Evolutionary conservation across 2,888 invertebrate genomes (phyloP), one percentile per base, ranked within the genome.

Genomic region (Psylliodes chrysocephalus): DNA sequence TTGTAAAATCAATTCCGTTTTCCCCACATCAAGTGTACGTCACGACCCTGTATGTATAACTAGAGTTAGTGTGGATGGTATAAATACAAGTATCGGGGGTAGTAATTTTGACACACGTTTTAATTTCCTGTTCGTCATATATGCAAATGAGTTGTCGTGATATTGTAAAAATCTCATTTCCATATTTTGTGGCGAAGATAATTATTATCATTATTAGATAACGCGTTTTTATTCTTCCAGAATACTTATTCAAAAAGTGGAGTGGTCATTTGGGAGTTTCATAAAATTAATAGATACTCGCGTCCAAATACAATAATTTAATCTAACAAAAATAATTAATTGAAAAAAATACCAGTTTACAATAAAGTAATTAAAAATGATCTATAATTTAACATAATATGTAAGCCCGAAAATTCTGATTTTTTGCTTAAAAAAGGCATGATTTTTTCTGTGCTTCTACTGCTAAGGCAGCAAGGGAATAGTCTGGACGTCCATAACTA

Each of bases 101-200:
- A 46, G 56, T 56, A 44, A 56, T 56, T 56, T 56, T 18, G 57
- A 47, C 47, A 62, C 67, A 66, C 67, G 67, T 67, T 69, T 66
- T 69, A 69, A 69, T 69, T 69, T 69, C 69, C 69, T 69, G 69
- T 62, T 35, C 38, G 65, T 65, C 64, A 67, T 60, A 67, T 66
- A 69, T 67, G 69, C 42, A 67, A 69, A 69, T 55, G 59, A 63
- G 60, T 33, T 70, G 60, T 57, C 69, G 70, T 69, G 70, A 69
- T 67, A 67, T 49, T 64, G 47, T 53, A 47, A 38, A 55, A 44
- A 60, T 62, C 66, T 63, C 61, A 69, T 70, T 70, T 70, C 67
- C 70, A 70, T 70, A 69, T 67, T 66, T 64, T 18, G 30, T 60
- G 57, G 52, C 59, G 40, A 59, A 69, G 70, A 70, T 70, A 70